Percentiles rank a stretch among this genome's conserved stretches.
These are phyloP conservation scores for Gobio gobio DNA, from an alignment of 2,113 vertebrate species.

Conservation along the genomic window DNA sequence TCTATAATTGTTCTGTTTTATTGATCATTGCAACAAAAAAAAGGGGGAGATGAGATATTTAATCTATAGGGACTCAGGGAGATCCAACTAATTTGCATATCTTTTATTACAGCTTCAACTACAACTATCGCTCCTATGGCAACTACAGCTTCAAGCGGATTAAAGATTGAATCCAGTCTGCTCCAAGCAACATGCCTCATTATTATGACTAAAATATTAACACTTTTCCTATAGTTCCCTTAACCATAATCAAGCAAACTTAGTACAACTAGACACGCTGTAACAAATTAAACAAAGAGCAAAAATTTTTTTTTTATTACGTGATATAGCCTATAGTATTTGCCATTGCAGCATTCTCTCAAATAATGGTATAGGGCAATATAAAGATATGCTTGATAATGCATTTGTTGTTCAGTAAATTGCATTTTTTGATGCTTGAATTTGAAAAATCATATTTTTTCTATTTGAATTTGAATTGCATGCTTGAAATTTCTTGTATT, in stretches of 20 bases:
- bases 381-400: neutral
- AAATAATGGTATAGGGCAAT: neutral
- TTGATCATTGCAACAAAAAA: too few species aligned
- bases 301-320: neutral
- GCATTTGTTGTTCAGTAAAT: neutral
- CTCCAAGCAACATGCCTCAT: conserved; percentile 7
- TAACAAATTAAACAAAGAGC: neutral
- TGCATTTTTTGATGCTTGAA: neutral
- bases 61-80: neutral
- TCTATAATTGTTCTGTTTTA: too few species aligned
- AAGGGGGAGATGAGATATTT: too few species aligned
- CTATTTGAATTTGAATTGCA: too few species aligned
- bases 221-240: neutral
- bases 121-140: neutral
- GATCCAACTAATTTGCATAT: neutral
- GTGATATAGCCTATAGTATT: neutral
- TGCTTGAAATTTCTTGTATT: neutral
- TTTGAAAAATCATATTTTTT: too few species aligned
- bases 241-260: neutral
- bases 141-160: neutral
- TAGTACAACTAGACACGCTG: neutral
- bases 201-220: conserved; percentile 10
- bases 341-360: neutral
- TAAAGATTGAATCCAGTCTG: conserved; percentile 5
- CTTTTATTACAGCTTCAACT: neutral